phyloP scores from a whole-genome alignment of 2,113 vertebrate genomes.

The Stomatorhinus ivindoensis region DNA sequence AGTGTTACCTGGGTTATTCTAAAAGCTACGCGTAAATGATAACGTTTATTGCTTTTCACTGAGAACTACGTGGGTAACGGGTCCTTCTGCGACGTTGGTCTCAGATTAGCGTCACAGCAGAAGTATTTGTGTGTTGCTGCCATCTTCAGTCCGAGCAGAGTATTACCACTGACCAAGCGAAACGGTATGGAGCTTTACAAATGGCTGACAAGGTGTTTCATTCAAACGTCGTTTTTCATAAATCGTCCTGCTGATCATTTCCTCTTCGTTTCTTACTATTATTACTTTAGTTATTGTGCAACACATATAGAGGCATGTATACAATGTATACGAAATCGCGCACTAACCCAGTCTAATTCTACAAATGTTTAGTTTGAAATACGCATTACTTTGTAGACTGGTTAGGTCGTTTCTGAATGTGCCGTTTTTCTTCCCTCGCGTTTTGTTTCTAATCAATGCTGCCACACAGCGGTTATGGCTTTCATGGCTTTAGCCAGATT shows the following conservation, averaged over 20 bases:
- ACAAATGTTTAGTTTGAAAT: background rate
- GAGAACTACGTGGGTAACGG: background rate
- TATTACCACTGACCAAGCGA: background rate
- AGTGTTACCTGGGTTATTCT: background rate
- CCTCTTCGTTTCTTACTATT: background rate
- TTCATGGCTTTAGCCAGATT: background rate
- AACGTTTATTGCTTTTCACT: background rate
- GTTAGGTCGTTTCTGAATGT: background rate
- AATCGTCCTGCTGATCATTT: background rate
- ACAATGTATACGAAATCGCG: background rate
- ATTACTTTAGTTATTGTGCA: background rate
- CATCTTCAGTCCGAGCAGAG: background rate
- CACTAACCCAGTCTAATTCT: background rate
- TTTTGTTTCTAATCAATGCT: background rate
- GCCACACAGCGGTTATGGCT: background rate
- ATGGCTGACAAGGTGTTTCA: background rate
- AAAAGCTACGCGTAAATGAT: background rate
- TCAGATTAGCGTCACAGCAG: background rate
- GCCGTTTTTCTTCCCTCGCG: background rate
- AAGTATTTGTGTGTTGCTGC: background rate
- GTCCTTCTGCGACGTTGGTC: background rate
- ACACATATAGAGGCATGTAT: background rate
- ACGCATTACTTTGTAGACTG: background rate
- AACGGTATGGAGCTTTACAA: background rate
- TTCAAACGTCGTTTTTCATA: background rate